phyloP scores from a whole-genome alignment of 2,113 vertebrate genomes.

The Pavo muticus region DNA sequence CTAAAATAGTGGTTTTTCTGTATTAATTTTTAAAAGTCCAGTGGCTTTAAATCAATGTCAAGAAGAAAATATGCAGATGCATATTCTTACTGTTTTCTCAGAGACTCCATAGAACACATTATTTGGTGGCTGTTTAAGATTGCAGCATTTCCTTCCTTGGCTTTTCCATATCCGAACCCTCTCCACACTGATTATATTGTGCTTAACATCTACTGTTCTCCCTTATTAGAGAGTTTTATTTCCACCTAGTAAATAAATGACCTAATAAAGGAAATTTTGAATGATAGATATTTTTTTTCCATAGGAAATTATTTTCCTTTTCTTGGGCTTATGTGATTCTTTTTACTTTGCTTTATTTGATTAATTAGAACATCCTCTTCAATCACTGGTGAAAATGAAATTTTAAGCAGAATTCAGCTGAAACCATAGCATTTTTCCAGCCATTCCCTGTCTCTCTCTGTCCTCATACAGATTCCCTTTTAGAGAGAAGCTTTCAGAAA shows the following conservation, averaged over 20 bases:
- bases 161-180: neutral
- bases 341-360: neutral
- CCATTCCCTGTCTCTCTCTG: neutral
- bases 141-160: neutral
- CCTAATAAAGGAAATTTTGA: constrained; percentile 9
- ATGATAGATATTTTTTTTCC: neutral
- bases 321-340: neutral
- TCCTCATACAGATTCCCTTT: neutral
- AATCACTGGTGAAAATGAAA: neutral
- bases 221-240: neutral
- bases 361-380: neutral
- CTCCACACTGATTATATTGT: neutral
- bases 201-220: neutral
- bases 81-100: neutral
- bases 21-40: neutral
- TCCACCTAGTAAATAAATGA: neutral
- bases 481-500: neutral
- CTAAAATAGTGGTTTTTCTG: neutral
- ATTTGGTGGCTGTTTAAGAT: neutral
- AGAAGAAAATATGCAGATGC: neutral
- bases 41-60: neutral
- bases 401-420: neutral
- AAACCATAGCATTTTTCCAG: neutral
- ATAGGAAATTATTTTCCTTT: neutral
- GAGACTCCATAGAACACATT: neutral